Evolutionary conservation across 2,888 invertebrate genomes (phyloP).

Genomic region (Opisthograptis luteolata): DNA sequence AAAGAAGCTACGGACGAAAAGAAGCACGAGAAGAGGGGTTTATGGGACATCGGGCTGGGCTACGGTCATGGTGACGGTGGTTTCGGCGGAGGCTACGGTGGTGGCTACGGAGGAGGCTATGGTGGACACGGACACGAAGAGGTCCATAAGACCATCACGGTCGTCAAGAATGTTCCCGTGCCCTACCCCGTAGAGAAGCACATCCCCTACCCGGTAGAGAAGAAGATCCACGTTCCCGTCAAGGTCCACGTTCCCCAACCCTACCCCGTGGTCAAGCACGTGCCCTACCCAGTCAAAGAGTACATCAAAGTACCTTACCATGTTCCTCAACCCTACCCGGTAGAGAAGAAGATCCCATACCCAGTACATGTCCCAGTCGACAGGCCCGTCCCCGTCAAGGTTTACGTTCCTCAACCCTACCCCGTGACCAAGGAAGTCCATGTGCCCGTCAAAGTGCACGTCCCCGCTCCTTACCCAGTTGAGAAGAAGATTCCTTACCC

Average conservation of each 20-base stretch:
- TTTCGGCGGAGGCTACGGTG: slow-evolving; percentile 55
- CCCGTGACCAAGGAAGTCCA: slow-evolving; percentile 86
- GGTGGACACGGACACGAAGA: slow-evolving; percentile 75
- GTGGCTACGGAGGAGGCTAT: slow-evolving; percentile 58
- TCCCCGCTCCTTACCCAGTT: slow-evolving; percentile 88
- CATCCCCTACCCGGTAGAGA: slow-evolving; percentile 87
- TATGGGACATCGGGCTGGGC: slow-evolving; percentile 83
- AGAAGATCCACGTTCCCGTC: slow-evolving; percentile 85
- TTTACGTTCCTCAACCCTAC: slow-evolving; percentile 84
- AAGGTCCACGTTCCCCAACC: slow-evolving; percentile 88
- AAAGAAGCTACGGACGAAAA: slow-evolving; percentile 85
- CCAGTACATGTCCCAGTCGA: slow-evolving; percentile 81
- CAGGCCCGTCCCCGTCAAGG: slow-evolving; percentile 80
- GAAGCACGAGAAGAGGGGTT: slow-evolving; percentile 90
- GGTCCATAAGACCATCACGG: slow-evolving; percentile 87
- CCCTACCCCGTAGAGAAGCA: slow-evolving; percentile 90
- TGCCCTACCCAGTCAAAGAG: slow-evolving; percentile 88
- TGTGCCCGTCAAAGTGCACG: slow-evolving; percentile 87
- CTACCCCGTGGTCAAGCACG: slow-evolving; percentile 87
- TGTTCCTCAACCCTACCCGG: slow-evolving; percentile 89
- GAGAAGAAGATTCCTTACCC: slow-evolving; percentile 87
- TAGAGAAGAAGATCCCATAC: slow-evolving; percentile 85
- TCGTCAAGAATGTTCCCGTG: slow-evolving; percentile 89
- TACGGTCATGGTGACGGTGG: slow-evolving; percentile 64
- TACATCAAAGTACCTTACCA: slow-evolving; percentile 85